Conservation (phyloP, 2,113 vertebrate species). For the Petrocephalus microphthalmus region DNA sequence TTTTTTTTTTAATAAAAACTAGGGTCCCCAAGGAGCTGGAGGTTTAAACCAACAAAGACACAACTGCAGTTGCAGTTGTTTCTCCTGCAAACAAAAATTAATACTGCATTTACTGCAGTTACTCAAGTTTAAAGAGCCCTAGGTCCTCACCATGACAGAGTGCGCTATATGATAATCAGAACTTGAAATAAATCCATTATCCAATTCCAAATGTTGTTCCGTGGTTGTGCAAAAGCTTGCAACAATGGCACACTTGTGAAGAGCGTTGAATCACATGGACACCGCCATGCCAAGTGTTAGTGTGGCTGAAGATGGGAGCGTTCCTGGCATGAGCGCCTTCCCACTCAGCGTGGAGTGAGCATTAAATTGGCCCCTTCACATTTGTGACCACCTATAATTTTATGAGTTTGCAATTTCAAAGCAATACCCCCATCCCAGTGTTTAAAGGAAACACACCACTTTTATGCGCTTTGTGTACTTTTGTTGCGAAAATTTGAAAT, state of each 20-base stretch:
- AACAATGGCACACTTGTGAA: neutral
- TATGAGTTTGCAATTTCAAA: neutral
- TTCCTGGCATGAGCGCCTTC: neutral
- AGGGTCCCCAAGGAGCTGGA: neutral
- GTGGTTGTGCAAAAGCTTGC: neutral
- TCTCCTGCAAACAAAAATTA: neutral
- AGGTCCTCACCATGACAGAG: neutral
- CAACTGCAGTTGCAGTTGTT: neutral
- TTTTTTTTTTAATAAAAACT: too few relatives aligned
- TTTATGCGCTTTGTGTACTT: neutral
- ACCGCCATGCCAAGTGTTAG: neutral
- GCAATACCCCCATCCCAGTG: neutral
- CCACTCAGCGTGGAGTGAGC: neutral
- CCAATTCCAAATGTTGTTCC: neutral
- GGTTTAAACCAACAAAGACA: neutral
- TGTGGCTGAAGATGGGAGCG: neutral
- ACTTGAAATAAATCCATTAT: neutral
- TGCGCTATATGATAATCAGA: neutral
- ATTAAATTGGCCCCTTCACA: neutral
- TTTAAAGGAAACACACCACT: neutral
- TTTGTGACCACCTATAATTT: constrained; percentile 1
- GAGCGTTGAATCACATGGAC: neutral
- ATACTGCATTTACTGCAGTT: neutral
- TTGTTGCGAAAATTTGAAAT: neutral
- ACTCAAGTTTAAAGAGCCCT: neutral